Evolutionary conservation across 2,888 invertebrate species (phyloP), one percentile per base, ranked within the genome.

Genomic region (Dorcus hopei): DNA sequence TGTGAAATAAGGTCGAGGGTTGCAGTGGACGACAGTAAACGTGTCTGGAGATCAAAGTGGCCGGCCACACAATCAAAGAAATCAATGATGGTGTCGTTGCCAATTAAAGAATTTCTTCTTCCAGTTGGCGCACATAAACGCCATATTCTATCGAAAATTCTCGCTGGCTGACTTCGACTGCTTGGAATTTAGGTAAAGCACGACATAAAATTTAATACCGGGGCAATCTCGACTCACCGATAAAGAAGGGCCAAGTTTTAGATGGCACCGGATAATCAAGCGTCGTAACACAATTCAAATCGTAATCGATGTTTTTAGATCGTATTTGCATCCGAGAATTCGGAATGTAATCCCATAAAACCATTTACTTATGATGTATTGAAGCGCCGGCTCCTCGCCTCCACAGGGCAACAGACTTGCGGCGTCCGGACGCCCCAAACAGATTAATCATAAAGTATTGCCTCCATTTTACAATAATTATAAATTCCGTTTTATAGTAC

Each of bases 331-430:
- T 68, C 65, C 63, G 58, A 64, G 64, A 67, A 65, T 66, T 65
- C 65, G 57, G 61, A 60, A 63, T 63, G 63, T 67, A 65, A 65
- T 62, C 66, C 70, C 65, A 68, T 71, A 70, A 71, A 71, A 70
- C 69, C 70, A 71, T 71, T 71, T 68, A 67, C 66, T 70, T 66
- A 66, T 71, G 71, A 71, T 70, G 66, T 70, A 70, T 71, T 68
- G 67, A 69, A 68, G 66, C 70, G 67, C 57, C 63, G 70, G 68
- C 68, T 67, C 66, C 67, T 65, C 61, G 58, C 40, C 55, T 52
- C 57, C 9, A 39, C 38, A 23, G 49, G 40, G 53, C 54, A 19
- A 59, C 59, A 63, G 61, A 65, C 63, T 67, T 67, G 65, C 59
- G 62, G 67, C 59, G 62, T 54, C 50, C 49, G 49, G 42, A 63